A percentile compares a stretch with the other conserved stretches of the same genome.
Evolutionary conservation across 2,113 vertebrate species (phyloP).

Genomic region (Cololabis saira): DNA sequence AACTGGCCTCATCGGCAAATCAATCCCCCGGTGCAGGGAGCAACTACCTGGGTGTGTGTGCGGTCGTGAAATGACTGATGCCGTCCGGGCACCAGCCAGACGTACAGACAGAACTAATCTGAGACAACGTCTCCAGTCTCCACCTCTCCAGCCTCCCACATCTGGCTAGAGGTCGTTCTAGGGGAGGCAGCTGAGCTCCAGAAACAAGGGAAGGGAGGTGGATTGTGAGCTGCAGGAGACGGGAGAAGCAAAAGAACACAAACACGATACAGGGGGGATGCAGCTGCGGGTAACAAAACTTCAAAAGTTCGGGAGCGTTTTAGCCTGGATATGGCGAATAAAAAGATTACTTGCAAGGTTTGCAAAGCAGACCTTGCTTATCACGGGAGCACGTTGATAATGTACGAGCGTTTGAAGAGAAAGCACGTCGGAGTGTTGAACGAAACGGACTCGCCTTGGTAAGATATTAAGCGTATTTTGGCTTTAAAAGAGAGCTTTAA

Average conservation of each 20-base stretch:
- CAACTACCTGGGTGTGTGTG: slow-evolving; percentile 30
- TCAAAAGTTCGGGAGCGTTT: no score
- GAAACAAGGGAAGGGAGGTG: not conserved
- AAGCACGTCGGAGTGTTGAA: no score
- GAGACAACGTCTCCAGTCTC: slow-evolving; percentile 11
- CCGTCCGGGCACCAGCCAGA: slow-evolving; percentile 46
- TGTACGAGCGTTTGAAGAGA: no score
- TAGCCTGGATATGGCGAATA: no score
- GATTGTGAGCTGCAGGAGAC: not conserved
- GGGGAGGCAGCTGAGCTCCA: not conserved
- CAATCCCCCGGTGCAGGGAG: slow-evolving; percentile 27
- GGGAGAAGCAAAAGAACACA: not conserved
- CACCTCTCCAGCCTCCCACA: slow-evolving; percentile 19
- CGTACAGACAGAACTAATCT: slow-evolving; percentile 45
- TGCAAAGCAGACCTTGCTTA: no score
- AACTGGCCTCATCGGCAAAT: slow-evolving; percentile 29
- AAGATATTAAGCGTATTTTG: no score
- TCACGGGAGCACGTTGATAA: no score
- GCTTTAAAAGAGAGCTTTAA: no score
- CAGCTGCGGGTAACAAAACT: no score
- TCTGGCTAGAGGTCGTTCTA: slow-evolving; percentile 22
- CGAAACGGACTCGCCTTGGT: no score
- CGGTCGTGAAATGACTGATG: slow-evolving; percentile 39
- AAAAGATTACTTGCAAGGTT: no score
- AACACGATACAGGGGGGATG: not conserved